Conservation (phyloP, 2,113 vertebrate genomes). For the Atrichornis clamosus region DNA sequence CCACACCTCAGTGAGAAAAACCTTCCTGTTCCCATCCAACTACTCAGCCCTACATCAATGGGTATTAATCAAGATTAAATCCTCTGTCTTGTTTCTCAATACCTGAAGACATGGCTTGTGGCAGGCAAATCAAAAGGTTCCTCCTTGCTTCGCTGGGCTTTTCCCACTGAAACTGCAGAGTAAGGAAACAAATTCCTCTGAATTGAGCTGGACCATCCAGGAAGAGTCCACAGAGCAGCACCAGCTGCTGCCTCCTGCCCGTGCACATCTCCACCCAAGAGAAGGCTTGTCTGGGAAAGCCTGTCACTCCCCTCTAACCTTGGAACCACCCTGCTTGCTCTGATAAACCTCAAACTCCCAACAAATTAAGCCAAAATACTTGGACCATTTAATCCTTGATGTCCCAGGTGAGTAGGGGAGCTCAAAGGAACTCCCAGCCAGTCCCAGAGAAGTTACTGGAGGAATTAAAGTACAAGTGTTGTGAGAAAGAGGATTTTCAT, state of each 20-base stretch:
- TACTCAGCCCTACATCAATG: accelerated
- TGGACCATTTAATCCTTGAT: neutral
- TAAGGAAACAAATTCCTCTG: neutral
- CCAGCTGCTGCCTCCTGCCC: neutral
- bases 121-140: neutral
- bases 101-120: neutral
- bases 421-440: neutral
- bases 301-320: neutral
- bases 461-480: neutral
- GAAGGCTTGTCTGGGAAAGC: neutral
- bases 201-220: neutral
- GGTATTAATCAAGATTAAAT: neutral
- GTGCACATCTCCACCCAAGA: neutral
- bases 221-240: neutral
- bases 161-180: neutral
- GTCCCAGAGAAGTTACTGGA: neutral
- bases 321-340: neutral
- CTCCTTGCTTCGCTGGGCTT: neutral
- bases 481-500: neutral
- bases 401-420: neutral
- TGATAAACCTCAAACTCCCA: neutral
- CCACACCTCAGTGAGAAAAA: neutral
- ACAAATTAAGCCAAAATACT: neutral
- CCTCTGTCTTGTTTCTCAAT: neutral
- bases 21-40: neutral